Conservation (phyloP, 1,140 invertebrate species). For the Oncopodura yosiiana region DNA sequence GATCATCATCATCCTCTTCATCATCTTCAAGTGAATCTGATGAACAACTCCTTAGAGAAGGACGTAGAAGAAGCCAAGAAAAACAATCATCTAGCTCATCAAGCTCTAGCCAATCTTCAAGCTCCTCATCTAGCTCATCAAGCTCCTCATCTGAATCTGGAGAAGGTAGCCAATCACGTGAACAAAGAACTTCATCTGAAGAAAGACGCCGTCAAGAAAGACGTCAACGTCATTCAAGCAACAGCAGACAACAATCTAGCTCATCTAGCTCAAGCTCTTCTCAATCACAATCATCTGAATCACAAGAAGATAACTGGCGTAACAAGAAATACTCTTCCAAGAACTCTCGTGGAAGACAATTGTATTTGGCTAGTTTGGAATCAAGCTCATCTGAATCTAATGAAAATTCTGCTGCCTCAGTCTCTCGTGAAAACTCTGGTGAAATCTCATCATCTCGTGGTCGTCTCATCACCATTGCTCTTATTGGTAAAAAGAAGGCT, state of each 20-base stretch:
- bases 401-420: not conserved
- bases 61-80: not conserved
- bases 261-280: not conserved
- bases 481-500: constrained; percentile 25
- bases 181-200: not conserved
- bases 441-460: constrained; percentile 4
- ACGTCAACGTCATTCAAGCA: not conserved
- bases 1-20: not conserved
- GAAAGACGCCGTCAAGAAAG: not conserved
- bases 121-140: constrained; percentile 7
- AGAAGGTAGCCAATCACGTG: constrained; percentile 3
- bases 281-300: not conserved
- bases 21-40: not conserved
- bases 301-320: not conserved
- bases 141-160: constrained; percentile 12
- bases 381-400: constrained; percentile 5
- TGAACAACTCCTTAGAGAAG: not conserved
- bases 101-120: not conserved
- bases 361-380: not conserved
- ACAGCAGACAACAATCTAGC: not conserved
- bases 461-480: constrained; percentile 14
- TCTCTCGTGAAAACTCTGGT: not conserved
- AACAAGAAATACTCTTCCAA: not conserved
- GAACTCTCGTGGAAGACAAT: not conserved
- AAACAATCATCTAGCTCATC: too few species aligned